Conservation (phyloP, 2,113 vertebrate genomes). For the Sterna hirundo region DNA sequence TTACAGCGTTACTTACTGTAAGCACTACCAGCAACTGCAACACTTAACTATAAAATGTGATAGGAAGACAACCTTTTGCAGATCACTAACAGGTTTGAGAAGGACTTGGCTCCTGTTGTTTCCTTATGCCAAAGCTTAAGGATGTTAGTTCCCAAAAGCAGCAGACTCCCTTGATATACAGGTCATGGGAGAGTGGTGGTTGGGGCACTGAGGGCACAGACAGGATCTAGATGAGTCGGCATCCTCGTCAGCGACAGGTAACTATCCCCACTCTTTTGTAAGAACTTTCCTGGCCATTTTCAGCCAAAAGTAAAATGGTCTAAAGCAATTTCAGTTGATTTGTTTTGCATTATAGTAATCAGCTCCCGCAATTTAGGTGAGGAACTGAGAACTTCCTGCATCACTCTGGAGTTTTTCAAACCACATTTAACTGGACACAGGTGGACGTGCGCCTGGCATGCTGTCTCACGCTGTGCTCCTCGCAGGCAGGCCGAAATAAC, state of each 20-base stretch:
- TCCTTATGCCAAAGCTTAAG: neutral
- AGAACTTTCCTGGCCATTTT: neutral
- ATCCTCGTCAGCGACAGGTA: neutral
- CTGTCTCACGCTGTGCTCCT: rapidly evolving
- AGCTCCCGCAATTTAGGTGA: neutral
- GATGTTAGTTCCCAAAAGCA: neutral
- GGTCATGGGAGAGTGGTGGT: neutral
- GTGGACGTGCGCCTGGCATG: neutral
- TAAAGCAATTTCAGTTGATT: neutral
- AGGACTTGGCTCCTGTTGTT: neutral
- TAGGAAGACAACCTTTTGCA: neutral
- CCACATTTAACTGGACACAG: neutral
- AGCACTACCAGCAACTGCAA: neutral
- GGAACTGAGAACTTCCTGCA: neutral
- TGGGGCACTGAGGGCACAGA: neutral
- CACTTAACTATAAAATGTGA: neutral
- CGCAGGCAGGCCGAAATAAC: neutral
- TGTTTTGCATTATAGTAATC: neutral
- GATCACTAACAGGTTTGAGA: neutral
- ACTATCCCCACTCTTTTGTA: neutral
- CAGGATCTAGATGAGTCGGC: neutral
- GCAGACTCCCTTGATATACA: neutral
- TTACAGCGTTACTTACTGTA: neutral
- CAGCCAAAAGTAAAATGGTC: neutral
- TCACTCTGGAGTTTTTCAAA: neutral